Base-by-base conservation (phyloP, 2,888 invertebrate genomes). In the Drosophila nr. perissopoda region DNA sequence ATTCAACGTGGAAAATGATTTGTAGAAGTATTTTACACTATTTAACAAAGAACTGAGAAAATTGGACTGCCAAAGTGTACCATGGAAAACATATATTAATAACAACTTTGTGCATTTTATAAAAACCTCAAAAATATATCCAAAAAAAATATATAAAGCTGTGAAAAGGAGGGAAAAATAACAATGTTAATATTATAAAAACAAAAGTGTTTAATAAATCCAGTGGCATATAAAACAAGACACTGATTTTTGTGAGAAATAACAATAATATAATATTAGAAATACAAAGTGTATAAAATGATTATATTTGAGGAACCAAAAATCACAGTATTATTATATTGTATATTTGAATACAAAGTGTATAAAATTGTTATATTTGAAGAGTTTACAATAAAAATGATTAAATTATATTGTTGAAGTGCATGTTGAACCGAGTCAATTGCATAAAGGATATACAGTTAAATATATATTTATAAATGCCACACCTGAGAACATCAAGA, bases 1-100 rank as follows among this genome's bases (percentile, higher is more conserved):
- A 61, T 49, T 58, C n/a, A 61, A 49, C 10, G 33, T 11, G 29
- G 42, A 40, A 42, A 59, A 62, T 42, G 10, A 72, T 18, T 57
- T 62, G 48, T 18, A 36, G 2, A 40, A 48, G 38, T 11, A 16
- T 48, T 53, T 4, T 11, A 25, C 18, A 57, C 52, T 27, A n/a
- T 48, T 48, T 4, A 51, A 31, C 18, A 31, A 38, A 7, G 13
- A 62, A 51, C 49, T 70, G 51, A 51, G 18, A 61, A 40, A 29
- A 29, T 18, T 34, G 11, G 4, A 16, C 49, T 27, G 18, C 2
- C 18, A 1, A 49, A 49, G 18, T 27, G 49, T 5, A 6, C 10
- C 2, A 54, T 8, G 8, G 16, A 34, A 69, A 52, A 56, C 4
- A n/a, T 33, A 46, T 58, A 36, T 13, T 3, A 21, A 2, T 13